Evolutionary conservation across 1,140 invertebrate genomes (phyloP), one percentile per base, ranked within the genome.

Genomic region (Ips typographus): DNA sequence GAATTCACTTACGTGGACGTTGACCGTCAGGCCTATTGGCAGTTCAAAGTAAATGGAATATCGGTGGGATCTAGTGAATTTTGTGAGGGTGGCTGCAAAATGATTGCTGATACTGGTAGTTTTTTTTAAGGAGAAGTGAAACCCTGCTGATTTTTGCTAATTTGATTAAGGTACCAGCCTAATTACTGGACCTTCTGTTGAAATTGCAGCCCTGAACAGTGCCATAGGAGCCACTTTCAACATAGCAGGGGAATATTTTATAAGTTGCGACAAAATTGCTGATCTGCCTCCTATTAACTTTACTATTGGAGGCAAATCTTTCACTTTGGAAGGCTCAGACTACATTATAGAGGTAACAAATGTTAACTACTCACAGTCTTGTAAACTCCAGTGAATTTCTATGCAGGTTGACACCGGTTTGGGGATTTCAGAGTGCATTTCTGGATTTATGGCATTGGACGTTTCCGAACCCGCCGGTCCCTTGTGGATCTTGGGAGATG

Each of bases 371-470:
- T 57, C 56, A 51, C 2, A 4, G 8, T 56, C 7, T n/a, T 55
- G 3, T 2, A 6, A 55, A 39, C 3, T 39, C 8, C 36, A 55
- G 22, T 56, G 22, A 42, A 40, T 59, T n/a, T 59, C 37, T 62
- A 22, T 22, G 22, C n/a, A 62, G 59, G 61, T 41, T 38, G 61
- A 64, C 41, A 61, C 8, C 7, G 85, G 90, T 80, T 86, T 92
- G 80, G 88, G 94, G 81, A 89, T 91, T 77, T 90, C 90, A 2
- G 87, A 96, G 61, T 99, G 97, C 77, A 80, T 99, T 49, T 96
- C 93, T 76, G 97, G 96, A 53, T 99, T 99, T 80, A 94, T 96
- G 87, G 95, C 95, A 42, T 88, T 99, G 74, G 96, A 98, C 80
- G 90, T 99, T 72, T 94, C 94, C 52, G 87, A 91, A 74, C 94